Conservation (phyloP, 64 coral and sea anemone genomes). For the Montipora cactus region DNA sequence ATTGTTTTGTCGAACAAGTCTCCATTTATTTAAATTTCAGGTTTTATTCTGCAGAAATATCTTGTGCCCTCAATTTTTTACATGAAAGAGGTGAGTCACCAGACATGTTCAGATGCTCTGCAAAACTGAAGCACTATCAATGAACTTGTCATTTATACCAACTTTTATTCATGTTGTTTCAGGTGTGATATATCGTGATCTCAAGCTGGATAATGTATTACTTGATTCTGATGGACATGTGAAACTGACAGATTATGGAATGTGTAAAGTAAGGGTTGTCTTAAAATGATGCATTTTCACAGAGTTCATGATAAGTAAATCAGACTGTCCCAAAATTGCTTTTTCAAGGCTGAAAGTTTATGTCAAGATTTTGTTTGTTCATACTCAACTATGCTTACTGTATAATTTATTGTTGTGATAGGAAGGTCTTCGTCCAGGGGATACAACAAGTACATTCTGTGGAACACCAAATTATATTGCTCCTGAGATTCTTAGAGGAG, state of each 20-base stretch:
- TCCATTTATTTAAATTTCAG: constrained; percentile 41
- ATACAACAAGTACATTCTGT: constrained; percentile 97
- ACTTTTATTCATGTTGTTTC: not conserved
- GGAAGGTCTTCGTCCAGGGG: constrained; percentile 97
- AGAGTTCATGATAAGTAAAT: no score
- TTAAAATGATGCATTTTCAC: no score
- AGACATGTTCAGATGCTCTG: not conserved
- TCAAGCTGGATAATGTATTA: constrained; percentile 95
- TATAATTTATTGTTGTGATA: not conserved
- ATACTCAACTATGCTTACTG: no score
- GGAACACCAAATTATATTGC: constrained; percentile 99
- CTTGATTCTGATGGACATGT: constrained; percentile 97
- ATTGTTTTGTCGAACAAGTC: not conserved
- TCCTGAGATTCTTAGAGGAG: constrained; percentile 95
- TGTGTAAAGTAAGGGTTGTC: constrained; percentile 87
- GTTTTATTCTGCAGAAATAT: constrained; percentile 99
- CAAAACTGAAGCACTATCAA: not conserved
- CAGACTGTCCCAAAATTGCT: not conserved
- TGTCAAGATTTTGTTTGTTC: not conserved
- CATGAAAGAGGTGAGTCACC: constrained; percentile 88
- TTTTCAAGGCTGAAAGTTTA: not conserved
- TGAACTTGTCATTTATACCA: not conserved
- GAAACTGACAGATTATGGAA: constrained; percentile 99
- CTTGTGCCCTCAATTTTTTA: constrained; percentile 94
- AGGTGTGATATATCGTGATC: constrained; percentile 99